phyloP scores from a whole-genome alignment of 2,797 vertebrate genomes.

The Micromesistius poutassou region DNA sequence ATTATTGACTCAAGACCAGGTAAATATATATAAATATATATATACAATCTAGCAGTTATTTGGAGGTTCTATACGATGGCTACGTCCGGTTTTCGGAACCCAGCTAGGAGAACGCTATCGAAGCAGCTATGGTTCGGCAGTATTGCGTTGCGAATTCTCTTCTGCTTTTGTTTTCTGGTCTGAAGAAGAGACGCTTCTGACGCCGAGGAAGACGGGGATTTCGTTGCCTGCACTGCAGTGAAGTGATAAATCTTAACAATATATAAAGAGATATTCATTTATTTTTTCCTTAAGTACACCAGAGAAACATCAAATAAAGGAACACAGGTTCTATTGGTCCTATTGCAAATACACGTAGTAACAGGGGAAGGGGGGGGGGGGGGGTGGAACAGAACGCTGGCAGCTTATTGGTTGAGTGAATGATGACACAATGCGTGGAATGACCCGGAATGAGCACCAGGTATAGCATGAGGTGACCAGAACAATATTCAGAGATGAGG shows the following conservation, averaged over 20 bases:
- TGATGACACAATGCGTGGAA: conserved; percentile 11
- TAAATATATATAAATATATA: neutral
- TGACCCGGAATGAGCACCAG: neutral
- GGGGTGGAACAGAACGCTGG: conserved; percentile 31
- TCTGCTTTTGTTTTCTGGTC: conserved; percentile 28
- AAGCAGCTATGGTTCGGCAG: conserved; percentile 62
- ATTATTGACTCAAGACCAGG: neutral
- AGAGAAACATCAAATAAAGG: conserved; percentile 34
- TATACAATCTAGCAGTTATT: conserved; percentile 42
- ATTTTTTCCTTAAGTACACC: conserved; percentile 29
- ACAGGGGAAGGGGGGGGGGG: conserved; percentile 21
- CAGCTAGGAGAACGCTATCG: conserved; percentile 44
- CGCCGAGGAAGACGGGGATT: conserved; percentile 75
- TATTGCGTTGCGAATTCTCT: conserved; percentile 61
- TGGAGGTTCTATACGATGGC: conserved; percentile 53
- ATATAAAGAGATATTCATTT: neutral
- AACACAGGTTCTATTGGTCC: conserved; percentile 48
- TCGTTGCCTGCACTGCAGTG: conserved; percentile 72
- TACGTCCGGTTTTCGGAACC: conserved; percentile 33
- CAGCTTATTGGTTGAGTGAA: conserved; percentile 5
- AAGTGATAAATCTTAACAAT: conserved; percentile 40
- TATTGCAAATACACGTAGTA: conserved; percentile 44
- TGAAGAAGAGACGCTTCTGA: conserved; percentile 37
- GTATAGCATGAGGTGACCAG: neutral
- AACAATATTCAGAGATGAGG: conserved; percentile 16